phyloP scores from a whole-genome alignment of 2,113 vertebrate genomes.

The Ageneiosus marmoratus region DNA sequence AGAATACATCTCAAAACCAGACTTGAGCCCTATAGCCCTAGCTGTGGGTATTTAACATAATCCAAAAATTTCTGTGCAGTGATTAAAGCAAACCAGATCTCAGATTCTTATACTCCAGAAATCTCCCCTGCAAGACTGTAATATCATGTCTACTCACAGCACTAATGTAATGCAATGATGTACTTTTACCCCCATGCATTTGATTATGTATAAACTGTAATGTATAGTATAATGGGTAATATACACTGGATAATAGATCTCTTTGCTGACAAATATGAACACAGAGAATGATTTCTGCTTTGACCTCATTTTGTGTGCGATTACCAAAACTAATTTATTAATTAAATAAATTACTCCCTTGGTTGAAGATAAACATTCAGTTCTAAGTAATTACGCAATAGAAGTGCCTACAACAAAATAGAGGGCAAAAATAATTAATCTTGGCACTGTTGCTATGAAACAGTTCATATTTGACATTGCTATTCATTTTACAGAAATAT shows the following conservation, averaged over 20 bases:
- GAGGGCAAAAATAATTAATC: background rate
- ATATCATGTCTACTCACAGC: background rate
- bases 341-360: constrained; percentile 14
- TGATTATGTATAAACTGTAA: background rate
- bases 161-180: background rate
- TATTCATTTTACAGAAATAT: background rate
- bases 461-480: background rate
- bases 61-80: background rate
- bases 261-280: background rate
- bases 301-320: constrained; percentile 1
- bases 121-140: background rate
- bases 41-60: background rate
- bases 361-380: background rate
- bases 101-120: background rate
- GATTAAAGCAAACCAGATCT: background rate
- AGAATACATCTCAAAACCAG: background rate
- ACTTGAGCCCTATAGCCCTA: background rate
- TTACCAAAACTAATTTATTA: constrained; percentile 14
- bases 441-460: constrained; percentile 15
- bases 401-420: background rate
- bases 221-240: background rate
- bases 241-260: background rate
- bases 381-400: constrained; percentile 12
- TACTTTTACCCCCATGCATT: background rate
- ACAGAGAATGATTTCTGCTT: background rate